Evolutionary conservation across 2,888 invertebrate genomes (phyloP).

Genomic region (Scaptomyza reducta): DNA sequence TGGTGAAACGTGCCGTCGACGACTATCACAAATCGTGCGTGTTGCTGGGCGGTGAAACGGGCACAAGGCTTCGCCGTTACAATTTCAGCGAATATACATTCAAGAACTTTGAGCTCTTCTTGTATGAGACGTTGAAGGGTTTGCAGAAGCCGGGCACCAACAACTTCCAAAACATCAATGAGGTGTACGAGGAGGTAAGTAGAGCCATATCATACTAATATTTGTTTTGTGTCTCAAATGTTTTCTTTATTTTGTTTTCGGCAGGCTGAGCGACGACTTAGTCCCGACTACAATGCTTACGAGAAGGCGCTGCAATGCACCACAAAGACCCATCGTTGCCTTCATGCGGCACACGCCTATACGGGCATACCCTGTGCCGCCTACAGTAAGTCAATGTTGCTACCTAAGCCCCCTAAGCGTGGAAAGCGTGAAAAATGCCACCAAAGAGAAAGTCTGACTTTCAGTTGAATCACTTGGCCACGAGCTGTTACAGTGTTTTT

Average conservation of each 20-base stretch:
- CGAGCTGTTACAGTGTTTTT: constrained; percentile 62
- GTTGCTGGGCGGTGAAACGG: constrained; percentile 86
- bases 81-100: constrained; percentile 88
- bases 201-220: neutral
- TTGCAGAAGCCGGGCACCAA: constrained; percentile 89
- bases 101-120: constrained; percentile 93
- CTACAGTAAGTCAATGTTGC: constrained; percentile 88
- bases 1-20: constrained; percentile 94
- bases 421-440: constrained; percentile 71
- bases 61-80: constrained; percentile 86
- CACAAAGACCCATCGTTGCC: constrained; percentile 94
- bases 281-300: constrained; percentile 84
- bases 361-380: constrained; percentile 93
- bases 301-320: constrained; percentile 93
- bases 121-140: constrained; percentile 93
- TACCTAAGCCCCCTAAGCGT: constrained; percentile 34
- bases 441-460: constrained; percentile 22
- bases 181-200: constrained; percentile 87
- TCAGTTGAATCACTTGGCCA: constrained; percentile 36
- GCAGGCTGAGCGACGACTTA: constrained; percentile 84
- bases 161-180: constrained; percentile 87
- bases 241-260: neutral
- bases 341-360: constrained; percentile 95
- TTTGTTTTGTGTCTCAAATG: neutral
- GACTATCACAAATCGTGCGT: constrained; percentile 91